Conservation (phyloP, 2,888 invertebrate species). For the Steinernema carpocapsae region DNA sequence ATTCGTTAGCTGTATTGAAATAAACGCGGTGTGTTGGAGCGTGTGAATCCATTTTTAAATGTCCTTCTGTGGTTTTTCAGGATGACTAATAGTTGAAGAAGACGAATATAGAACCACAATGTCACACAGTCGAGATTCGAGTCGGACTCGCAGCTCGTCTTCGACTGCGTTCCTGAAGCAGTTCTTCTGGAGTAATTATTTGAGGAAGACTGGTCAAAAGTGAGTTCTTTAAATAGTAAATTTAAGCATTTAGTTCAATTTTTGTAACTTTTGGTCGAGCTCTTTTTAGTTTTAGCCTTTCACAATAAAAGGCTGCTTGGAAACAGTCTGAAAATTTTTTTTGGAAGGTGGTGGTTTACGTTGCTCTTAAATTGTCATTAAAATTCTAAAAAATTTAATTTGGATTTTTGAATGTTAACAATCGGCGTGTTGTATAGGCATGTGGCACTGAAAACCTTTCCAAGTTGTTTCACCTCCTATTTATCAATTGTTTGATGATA, state of each 20-base stretch:
- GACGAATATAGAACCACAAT: neutral
- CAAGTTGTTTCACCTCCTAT: neutral
- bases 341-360: no score
- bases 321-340: no score
- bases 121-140: slow-evolving; percentile 7
- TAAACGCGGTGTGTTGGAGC: no score
- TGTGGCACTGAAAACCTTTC: no score
- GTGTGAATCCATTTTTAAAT: no score
- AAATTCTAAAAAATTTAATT: neutral
- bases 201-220: neutral
- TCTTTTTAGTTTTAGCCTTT: no score
- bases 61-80: neutral
- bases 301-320: no score
- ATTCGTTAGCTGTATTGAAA: no score
- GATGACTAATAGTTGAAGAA: neutral
- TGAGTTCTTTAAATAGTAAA: no score
- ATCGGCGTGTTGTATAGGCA: no score
- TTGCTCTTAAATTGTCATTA: neutral
- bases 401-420: neutral
- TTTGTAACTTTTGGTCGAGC: no score
- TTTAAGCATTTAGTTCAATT: no score
- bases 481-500: neutral
- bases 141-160: neutral
- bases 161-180: slow-evolving; percentile 6
- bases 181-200: slow-evolving; percentile 14